Conservation (phyloP, 2,888 invertebrate genomes). For the Ichneumoninae sp. region DNA sequence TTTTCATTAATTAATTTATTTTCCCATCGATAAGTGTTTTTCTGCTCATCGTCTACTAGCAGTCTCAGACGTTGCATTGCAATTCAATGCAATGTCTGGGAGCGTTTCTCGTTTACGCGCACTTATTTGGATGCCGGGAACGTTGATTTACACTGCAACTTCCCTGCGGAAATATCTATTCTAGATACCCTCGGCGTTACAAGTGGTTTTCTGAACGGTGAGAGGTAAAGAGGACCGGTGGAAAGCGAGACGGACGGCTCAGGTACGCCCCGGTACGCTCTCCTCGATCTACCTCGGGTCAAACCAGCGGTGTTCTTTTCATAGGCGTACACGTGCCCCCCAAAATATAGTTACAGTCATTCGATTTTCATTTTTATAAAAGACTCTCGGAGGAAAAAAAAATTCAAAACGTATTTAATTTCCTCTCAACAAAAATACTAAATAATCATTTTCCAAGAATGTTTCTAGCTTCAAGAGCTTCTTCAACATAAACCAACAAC, state of each 20-base stretch:
- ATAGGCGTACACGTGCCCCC: conserved; percentile 20
- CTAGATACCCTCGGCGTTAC: conserved; percentile 19
- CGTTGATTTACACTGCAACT: not conserved
- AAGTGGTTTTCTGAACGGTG: conserved; percentile 24
- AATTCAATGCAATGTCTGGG: not conserved
- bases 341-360: conserved; percentile 52
- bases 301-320: conserved; percentile 4
- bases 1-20: not conserved
- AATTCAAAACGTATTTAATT: too few relatives aligned
- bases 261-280: conserved; percentile 38
- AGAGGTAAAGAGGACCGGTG: not conserved
- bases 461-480: too few relatives aligned
- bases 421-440: too few relatives aligned
- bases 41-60: not conserved
- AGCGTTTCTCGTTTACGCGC: not conserved
- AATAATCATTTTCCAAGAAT: too few relatives aligned
- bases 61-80: too few relatives aligned
- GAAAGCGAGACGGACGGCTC: conserved; percentile 20
- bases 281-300: conserved; percentile 21
- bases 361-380: conserved; percentile 37
- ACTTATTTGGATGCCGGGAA: not conserved
- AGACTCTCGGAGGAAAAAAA: too few relatives aligned
- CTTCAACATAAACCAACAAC: too few relatives aligned
- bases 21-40: not conserved
- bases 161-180: conserved; percentile 23